Conservation (phyloP, 1,140 invertebrate species). For the Protaetia brevitarsis region DNA sequence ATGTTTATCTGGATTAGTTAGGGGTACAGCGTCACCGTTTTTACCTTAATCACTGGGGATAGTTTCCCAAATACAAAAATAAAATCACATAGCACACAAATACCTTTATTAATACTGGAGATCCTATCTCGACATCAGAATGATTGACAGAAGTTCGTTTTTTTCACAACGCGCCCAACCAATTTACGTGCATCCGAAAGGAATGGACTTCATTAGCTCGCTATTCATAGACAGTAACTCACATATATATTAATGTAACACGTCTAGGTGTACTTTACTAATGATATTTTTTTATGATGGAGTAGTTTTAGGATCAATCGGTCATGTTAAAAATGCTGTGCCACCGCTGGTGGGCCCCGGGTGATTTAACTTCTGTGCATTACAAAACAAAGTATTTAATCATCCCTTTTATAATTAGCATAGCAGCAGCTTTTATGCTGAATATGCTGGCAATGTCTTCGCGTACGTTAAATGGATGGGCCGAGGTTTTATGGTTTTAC, state of each 20-base stretch:
- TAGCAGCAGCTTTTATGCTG: background rate
- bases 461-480: conserved; percentile 6
- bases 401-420: conserved; percentile 22
- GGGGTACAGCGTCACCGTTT: background rate
- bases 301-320: conserved; percentile 23
- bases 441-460: background rate
- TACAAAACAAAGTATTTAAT: conserved; percentile 24
- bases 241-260: conserved; percentile 28
- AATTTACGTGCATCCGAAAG: conserved; percentile 23
- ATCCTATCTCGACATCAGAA: conserved; percentile 11
- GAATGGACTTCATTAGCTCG: conserved; percentile 26
- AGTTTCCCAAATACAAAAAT: conserved; percentile 7
- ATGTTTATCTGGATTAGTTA: background rate
- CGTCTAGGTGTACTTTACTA: conserved; percentile 26
- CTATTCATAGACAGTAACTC: conserved; percentile 25
- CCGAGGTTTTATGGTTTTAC: background rate
- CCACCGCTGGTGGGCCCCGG: conserved; percentile 21
- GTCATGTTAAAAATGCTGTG: conserved; percentile 18
- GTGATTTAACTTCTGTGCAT: conserved; percentile 20
- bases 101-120: conserved; percentile 18
- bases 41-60: background rate
- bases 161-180: conserved; percentile 4
- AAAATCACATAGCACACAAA: background rate
- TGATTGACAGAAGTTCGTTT: conserved; percentile 21
- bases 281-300: conserved; percentile 22